These are phyloP conservation scores for Ceyx cyanopectus DNA, from an alignment of 2,113 vertebrate species.

Conservation along the genomic window DNA sequence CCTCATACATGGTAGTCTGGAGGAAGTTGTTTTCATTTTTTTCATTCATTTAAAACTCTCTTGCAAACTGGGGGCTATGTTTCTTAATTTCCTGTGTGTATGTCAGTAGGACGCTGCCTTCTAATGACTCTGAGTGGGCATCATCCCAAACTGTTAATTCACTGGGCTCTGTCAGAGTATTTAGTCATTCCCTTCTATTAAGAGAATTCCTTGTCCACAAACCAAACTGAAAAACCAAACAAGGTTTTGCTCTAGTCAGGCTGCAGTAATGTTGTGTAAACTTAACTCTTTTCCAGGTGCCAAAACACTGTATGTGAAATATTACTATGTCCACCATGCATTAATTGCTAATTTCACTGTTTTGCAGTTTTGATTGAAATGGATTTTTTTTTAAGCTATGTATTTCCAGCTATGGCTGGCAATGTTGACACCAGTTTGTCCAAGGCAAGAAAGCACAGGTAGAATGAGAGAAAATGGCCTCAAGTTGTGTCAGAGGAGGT, in stretches of 20 bases:
- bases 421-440: neutral
- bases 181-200: neutral
- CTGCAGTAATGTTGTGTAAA: neutral
- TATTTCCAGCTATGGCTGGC: neutral
- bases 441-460: neutral
- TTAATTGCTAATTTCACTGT: neutral
- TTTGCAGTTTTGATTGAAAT: neutral
- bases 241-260: neutral
- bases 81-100: neutral
- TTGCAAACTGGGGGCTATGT: accelerated
- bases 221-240: neutral
- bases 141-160: neutral
- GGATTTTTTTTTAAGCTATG: neutral
- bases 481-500: too few species aligned
- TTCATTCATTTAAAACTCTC: neutral
- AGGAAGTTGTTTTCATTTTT: neutral
- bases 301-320: neutral
- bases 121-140: neutral
- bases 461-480: too few species aligned
- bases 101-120: neutral
- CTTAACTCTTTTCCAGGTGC: neutral
- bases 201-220: neutral
- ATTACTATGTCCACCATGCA: neutral
- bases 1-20: neutral
- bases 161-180: neutral